Evolutionary conservation across 2,888 invertebrate species (phyloP).

Genomic region (Metopia argyrocephala): DNA sequence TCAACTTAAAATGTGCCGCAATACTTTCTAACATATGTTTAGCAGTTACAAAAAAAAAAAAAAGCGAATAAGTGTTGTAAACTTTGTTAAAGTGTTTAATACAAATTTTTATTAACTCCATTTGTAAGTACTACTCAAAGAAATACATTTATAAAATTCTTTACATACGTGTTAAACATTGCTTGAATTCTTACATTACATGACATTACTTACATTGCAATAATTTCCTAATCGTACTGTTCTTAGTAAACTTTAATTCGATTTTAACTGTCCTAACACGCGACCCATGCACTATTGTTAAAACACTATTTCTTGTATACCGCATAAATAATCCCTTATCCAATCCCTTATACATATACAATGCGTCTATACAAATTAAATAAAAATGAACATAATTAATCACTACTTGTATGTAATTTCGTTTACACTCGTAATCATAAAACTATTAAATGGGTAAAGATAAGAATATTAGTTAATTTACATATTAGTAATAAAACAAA

Average conservation of each 20-base stretch:
- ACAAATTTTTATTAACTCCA: neutral
- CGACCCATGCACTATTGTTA: neutral
- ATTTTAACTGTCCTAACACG: neutral
- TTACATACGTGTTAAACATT: constrained; percentile 1
- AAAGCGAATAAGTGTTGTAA: neutral
- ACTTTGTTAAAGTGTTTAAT: neutral
- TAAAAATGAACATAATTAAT: neutral
- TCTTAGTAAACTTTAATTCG: neutral
- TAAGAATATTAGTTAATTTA: neutral
- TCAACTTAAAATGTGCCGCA: too few species aligned
- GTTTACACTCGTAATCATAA: too few species aligned
- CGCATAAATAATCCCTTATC: neutral
- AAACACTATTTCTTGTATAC: neutral
- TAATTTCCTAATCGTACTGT: neutral
- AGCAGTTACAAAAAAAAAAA: neutral
- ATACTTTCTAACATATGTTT: too few species aligned
- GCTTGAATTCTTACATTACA: neutral
- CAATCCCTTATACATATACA: neutral
- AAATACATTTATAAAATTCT: constrained; percentile 2
- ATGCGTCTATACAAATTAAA: neutral
- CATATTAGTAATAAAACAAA: neutral
- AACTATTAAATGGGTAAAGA: neutral
- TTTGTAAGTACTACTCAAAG: constrained; percentile 51
- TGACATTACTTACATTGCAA: neutral
- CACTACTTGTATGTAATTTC: neutral